Percentiles rank a stretch among this genome's conserved stretches.
These are phyloP conservation scores for Pollimyrus isidori DNA, from an alignment of 2,113 vertebrate genomes.

Conservation along the genomic window DNA sequence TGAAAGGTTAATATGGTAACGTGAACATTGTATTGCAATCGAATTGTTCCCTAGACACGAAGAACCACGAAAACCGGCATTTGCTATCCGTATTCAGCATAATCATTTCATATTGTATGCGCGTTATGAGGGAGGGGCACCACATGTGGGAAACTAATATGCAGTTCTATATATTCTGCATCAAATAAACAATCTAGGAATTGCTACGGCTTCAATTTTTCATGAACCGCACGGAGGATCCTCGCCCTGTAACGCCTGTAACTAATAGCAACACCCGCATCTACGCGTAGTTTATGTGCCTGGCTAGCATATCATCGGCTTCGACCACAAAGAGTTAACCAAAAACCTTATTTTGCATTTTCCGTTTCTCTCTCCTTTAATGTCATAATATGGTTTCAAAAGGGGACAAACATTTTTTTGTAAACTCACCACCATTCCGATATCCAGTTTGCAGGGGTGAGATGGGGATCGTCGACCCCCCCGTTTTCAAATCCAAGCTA, in stretches of 20 bases:
- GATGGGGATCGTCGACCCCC: conserved; percentile 22
- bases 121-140: conserved; percentile 14
- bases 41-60: background rate
- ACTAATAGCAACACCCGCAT: conserved; percentile 26
- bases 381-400: background rate
- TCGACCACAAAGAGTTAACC: conserved; percentile 15
- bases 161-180: background rate
- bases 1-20: background rate
- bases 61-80: background rate
- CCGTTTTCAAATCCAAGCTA: conserved; percentile 32
- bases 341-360: background rate
- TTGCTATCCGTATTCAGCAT: background rate
- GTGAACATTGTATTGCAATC: background rate
- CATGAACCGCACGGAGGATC: background rate
- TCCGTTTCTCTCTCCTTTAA: background rate
- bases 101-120: background rate
- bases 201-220: background rate
- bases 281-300: background rate
- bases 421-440: conserved; percentile 46
- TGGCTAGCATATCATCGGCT: background rate
- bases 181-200: background rate
- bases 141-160: background rate
- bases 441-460: conserved; percentile 30
- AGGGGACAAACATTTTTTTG: background rate
- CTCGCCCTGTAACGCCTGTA: conserved; percentile 12